Evolutionary conservation across 2,113 vertebrate genomes (phyloP).

Genomic region (Miniopterus natalensis): DNA sequence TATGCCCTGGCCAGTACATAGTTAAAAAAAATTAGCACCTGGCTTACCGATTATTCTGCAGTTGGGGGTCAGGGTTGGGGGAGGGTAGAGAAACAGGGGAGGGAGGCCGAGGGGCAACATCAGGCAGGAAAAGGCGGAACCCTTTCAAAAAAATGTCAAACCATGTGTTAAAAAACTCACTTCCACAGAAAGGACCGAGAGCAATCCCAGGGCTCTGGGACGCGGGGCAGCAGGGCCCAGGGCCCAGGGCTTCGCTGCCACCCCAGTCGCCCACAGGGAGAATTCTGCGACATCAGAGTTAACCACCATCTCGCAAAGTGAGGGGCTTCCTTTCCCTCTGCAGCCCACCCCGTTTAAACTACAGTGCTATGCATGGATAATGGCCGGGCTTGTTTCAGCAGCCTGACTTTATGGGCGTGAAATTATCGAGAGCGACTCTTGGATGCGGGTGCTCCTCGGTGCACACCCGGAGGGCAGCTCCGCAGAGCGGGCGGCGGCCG

Average conservation of each 20-base stretch:
- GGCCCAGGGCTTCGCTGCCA: background rate
- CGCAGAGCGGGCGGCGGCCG: too few relatives aligned
- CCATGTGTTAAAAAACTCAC: slow-evolving; percentile 68
- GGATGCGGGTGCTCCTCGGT: too few relatives aligned
- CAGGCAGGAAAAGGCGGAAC: slow-evolving; percentile 71
- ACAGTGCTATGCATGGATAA: slow-evolving; percentile 85
- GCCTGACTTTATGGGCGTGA: slow-evolving; percentile 89
- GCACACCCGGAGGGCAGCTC: too few relatives aligned
- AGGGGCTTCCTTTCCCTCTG: slow-evolving; percentile 78
- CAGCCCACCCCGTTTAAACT: slow-evolving; percentile 85
- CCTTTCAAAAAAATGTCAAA: slow-evolving; percentile 61
- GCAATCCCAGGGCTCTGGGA: background rate
- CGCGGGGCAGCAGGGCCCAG: background rate
- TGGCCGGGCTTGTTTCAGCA: slow-evolving; percentile 87
- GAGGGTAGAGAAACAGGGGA: background rate
- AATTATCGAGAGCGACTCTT: slow-evolving; percentile 66
- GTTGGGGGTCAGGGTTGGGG: background rate
- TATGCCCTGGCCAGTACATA: slow-evolving; percentile 66
- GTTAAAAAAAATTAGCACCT: slow-evolving; percentile 70
- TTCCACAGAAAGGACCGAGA: slow-evolving; percentile 67
- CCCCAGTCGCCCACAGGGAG: slow-evolving; percentile 76
- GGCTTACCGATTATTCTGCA: slow-evolving; percentile 67
- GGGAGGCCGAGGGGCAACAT: background rate
- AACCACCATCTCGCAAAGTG: slow-evolving; percentile 81
- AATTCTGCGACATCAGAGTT: slow-evolving; percentile 80